Evolutionary conservation across 2,113 vertebrate species (phyloP), one percentile per base, ranked within the genome.

Genomic region (Anguilla japonica): DNA sequence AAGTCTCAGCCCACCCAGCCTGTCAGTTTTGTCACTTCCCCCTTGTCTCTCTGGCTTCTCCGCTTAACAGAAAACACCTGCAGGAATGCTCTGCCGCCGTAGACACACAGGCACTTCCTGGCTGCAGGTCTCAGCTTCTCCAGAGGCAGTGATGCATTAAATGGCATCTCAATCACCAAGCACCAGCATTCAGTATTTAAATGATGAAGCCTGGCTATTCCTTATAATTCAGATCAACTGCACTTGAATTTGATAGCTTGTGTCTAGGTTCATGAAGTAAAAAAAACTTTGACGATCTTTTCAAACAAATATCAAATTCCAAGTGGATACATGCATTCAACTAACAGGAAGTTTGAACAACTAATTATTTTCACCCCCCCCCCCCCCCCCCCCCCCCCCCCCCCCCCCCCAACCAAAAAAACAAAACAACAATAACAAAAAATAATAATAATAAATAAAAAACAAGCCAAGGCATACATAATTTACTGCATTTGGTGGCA

Each of bases 11-110:
- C 91, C 90, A 90, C 91, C 88, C 79, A 89, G 79, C 53, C 87
- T 88, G 86, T 84, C 89, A 86, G 71, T 60, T 71, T 40, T 41
- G 41, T 46, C 40, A 34, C 56, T 39, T n/a, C 67, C 50, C 46
- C 80, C 57, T 39, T 34, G 78, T 82, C 87, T 90, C 84, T 29
- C 18, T 40, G 20, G 40, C 75, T 88, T 67, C 82, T 86, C 78
- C 60, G 86, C 87, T 87, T 85, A 84, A 88, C 87, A 90, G 83
- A 85, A 85, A 85, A 85, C 89, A 92, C 88, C 88, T 91, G 89
- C 84, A 87, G 86, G 53, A 84, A 71, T 87, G 85, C 85, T 75
- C 29, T 41, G 50, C 79, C 86, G 22, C 34, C 16, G 41, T 86
- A 85, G 81, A 81, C 39, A 57, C 78, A 80, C 39, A 86, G 53